Evolutionary conservation across 2,888 invertebrate genomes (phyloP), one percentile per base, ranked within the genome.

Genomic region (Megaustenia siamemsis): DNA sequence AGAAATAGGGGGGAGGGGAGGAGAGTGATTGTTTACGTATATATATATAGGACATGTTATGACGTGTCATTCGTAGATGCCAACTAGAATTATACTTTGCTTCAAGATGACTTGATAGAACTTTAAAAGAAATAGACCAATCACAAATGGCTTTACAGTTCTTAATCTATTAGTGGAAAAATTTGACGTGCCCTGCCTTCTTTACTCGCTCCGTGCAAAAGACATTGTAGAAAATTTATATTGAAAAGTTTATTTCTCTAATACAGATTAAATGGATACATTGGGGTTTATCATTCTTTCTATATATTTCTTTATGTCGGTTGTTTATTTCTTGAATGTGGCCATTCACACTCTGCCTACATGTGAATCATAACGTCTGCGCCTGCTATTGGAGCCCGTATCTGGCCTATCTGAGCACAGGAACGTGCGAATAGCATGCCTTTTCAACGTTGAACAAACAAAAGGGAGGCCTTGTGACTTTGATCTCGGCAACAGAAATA

Each of bases 401-500:
- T 76, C 76, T 15, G 71, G 18, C 49, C 56, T 28, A 76, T 76
- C 76, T 76, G 12, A 1, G 56, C 56, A 38, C 76, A 56, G 38
- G 53, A 76, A 76, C 76, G 53, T 53, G 76, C 76, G 76, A 76
- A 53, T 76, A 76, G 53, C 53, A 56, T 76, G 76, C 76, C 56
- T 76, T 76, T 43, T 76, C 5, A 18, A 56, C 45, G 56, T 28
- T 32, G 3, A 53, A 76, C 76, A 76, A 76, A 76, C 76, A 76
- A 75, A 49, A 21, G 38, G 56, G 76, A 32, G 76, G 24, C 35
- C 76, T 32, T 5, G 53, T 4, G 24, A 56, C 76, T 76, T 76
- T 76, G 76, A 76, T 76, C 76, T 45, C 28, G 53, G 43, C 32
- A 32, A 76, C 53, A 76, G 73, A 73, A 76, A 76, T 76, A 76